These are phyloP conservation scores for Carlito syrichta DNA, from an alignment of 2,113 vertebrate genomes.

Conservation along the genomic window DNA sequence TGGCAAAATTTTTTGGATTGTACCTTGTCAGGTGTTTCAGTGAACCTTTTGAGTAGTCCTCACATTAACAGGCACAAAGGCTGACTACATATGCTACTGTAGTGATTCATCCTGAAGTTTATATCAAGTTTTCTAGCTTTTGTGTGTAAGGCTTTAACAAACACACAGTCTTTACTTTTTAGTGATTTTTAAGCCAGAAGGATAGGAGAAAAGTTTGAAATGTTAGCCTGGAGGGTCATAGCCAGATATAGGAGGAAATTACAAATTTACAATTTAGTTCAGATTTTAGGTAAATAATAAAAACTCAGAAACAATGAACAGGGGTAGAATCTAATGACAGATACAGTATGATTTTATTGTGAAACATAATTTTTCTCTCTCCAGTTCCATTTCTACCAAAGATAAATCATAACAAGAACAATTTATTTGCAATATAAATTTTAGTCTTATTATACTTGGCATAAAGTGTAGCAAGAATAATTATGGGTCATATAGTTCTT, in stretches of 20 bases:
- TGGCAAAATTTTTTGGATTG: background rate
- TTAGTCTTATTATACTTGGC: too few species aligned
- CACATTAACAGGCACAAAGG: background rate
- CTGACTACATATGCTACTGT: background rate
- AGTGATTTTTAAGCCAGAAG: background rate
- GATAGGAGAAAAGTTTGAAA: background rate
- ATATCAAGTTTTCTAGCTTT: background rate
- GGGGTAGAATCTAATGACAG: background rate
- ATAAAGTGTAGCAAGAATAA: too few species aligned
- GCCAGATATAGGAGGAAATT: background rate
- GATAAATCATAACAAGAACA: too few species aligned
- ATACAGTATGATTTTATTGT: too few species aligned
- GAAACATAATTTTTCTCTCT: too few species aligned
- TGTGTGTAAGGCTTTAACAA: background rate
- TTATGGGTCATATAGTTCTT: too few species aligned
- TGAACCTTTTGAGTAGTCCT: background rate
- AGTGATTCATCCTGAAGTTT: background rate
- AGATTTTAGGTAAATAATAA: background rate
- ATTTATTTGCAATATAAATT: too few species aligned
- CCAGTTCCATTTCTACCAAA: too few species aligned
- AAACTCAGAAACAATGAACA: background rate
- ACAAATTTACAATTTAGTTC: background rate
- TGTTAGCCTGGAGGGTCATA: background rate
- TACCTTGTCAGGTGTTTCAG: background rate
- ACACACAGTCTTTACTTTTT: background rate